Conservation (phyloP, 2,888 invertebrate genomes). For the Craniophora ligustri region DNA sequence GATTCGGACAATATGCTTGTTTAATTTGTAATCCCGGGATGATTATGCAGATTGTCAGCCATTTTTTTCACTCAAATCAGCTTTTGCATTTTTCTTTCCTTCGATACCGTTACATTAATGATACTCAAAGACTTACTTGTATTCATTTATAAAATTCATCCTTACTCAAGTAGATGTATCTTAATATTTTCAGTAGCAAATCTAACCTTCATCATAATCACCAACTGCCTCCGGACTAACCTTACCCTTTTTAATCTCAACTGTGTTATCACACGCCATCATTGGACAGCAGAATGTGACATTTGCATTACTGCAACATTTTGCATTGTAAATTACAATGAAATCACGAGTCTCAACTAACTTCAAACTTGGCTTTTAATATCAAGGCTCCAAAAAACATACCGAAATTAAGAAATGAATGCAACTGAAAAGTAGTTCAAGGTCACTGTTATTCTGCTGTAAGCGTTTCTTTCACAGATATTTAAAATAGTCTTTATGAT, state of each 20-base stretch:
- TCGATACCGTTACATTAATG: not conserved
- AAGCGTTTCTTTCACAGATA: conserved; percentile 57
- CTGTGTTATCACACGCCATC: conserved; percentile 16
- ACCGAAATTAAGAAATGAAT: conserved; percentile 68
- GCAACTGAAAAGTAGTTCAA: conserved; percentile 67
- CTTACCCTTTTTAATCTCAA: conserved; percentile 26
- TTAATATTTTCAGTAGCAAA: not conserved
- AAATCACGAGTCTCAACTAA: conserved; percentile 65
- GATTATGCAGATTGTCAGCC: conserved; percentile 34
- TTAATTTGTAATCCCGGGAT: conserved; percentile 22
- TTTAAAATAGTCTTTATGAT: conserved; percentile 33
- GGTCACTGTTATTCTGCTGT: conserved; percentile 61
- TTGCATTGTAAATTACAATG: conserved; percentile 45
- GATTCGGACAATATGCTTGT: conserved; percentile 19
- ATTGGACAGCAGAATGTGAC: conserved; percentile 13
- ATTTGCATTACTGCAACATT: conserved; percentile 40
- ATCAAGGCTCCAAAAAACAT: conserved; percentile 69
- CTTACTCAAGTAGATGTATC: not conserved
- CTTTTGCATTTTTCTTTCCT: not conserved
- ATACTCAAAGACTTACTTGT: conserved; percentile 1
- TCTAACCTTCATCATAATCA: too few species aligned
- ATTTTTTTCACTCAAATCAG: conserved; percentile 1
- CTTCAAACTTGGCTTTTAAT: conserved; percentile 69
- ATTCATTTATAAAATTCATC: not conserved
- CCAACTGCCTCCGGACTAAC: too few species aligned